phyloP scores from a whole-genome alignment of 2,113 vertebrate genomes.

The Pseudonaja textilis region DNA sequence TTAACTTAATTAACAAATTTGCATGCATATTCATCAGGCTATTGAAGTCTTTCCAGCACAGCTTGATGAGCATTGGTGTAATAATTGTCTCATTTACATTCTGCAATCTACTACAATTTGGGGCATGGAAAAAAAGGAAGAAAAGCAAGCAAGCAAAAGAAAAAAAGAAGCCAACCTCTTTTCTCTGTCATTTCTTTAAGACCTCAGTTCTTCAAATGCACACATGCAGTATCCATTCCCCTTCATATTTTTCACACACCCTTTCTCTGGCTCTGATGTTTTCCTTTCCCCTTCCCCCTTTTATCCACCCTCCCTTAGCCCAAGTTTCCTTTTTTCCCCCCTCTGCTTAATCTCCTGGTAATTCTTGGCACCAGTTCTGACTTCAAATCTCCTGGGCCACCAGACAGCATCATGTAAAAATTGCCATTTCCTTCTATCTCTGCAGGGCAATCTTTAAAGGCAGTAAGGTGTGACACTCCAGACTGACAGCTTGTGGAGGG shows the following conservation, averaged over 20 bases:
- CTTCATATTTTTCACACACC: constrained; percentile 43
- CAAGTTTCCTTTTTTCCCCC: constrained; percentile 77
- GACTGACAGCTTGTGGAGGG: constrained; percentile 98
- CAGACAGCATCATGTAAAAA: constrained; percentile 94
- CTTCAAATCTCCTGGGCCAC: constrained; percentile 97
- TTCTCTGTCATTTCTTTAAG: constrained; percentile 76
- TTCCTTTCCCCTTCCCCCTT: constrained; percentile 33
- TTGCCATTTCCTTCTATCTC: constrained; percentile 89
- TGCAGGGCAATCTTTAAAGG: constrained; percentile 99
- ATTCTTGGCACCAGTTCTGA: constrained; percentile 96
- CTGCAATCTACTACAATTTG: constrained; percentile 98
- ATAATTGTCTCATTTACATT: constrained; percentile 99
- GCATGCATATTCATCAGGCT: constrained; percentile 99
- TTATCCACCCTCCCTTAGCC: constrained; percentile 65
- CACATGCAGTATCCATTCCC: constrained; percentile 49
- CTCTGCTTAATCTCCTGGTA: constrained; percentile 90
- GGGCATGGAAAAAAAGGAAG: constrained; percentile 67
- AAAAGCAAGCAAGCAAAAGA: no score
- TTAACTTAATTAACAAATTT: constrained; percentile 99
- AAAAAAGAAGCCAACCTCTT: constrained; percentile 65
- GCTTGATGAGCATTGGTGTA: constrained; percentile 99
- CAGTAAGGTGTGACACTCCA: constrained; percentile 99
- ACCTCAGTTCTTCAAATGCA: constrained; percentile 60
- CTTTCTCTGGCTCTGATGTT: constrained; percentile 39
- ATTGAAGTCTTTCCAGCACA: constrained; percentile 99